These are phyloP conservation scores for Tenebrosternarchus preto DNA, from an alignment of 2,113 vertebrate species.

Conservation along the genomic window DNA sequence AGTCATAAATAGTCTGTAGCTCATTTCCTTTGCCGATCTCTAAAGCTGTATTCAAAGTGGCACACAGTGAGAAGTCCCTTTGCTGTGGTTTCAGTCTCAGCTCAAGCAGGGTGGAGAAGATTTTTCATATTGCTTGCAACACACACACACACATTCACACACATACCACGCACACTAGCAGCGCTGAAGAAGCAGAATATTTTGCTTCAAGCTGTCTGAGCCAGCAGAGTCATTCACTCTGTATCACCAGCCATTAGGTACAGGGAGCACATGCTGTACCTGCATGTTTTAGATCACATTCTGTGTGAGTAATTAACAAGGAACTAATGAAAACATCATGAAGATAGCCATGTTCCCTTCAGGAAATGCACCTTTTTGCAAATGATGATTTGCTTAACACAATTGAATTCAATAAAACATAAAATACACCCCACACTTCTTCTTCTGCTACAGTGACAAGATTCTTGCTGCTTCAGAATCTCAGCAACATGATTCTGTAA, in stretches of 20 bases:
- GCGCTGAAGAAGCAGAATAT: neutral
- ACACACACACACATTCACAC: too few relatives aligned
- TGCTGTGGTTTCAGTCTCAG: neutral
- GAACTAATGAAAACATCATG: neutral
- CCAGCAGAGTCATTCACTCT: neutral
- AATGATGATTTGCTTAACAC: too few relatives aligned
- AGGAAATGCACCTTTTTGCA: too few relatives aligned
- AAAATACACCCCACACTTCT: too few relatives aligned
- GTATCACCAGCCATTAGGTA: neutral
- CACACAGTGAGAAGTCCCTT: neutral
- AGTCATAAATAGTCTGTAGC: neutral
- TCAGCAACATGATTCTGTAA: too few relatives aligned
- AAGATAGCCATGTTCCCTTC: neutral
- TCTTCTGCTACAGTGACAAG: too few relatives aligned
- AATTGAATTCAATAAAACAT: too few relatives aligned
- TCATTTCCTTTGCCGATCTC: neutral
- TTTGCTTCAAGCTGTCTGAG: neutral
- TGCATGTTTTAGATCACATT: neutral
- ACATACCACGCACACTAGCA: neutral
- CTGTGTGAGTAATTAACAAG: neutral
- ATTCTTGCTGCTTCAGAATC: too few relatives aligned
- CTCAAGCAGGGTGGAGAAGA: conserved; percentile 9
- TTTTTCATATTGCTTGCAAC: neutral
- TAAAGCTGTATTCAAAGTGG: neutral
- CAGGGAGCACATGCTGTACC: neutral